Conservation (phyloP, 2,888 invertebrate species). For the Platycnemis pennipes region DNA sequence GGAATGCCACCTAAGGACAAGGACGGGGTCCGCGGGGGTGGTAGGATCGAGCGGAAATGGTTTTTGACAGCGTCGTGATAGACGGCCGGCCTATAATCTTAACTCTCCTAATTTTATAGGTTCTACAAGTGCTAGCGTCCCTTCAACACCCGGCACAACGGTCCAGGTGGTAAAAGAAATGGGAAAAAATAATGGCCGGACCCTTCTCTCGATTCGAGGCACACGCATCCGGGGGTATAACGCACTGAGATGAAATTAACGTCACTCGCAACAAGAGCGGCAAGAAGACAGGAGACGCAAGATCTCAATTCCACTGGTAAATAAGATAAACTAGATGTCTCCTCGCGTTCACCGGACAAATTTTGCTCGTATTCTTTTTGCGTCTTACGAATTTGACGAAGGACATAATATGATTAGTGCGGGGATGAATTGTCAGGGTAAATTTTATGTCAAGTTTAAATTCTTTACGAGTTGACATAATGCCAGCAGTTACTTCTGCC, state of each 20-base stretch:
- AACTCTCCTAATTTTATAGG: background rate
- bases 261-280: background rate
- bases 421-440: too few relatives aligned
- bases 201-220: background rate
- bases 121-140: background rate
- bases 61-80: background rate
- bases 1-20: background rate
- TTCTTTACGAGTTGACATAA: too few relatives aligned
- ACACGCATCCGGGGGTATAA: background rate
- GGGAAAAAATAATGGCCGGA: background rate
- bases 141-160: background rate
- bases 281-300: background rate
- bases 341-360: background rate
- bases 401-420: too few relatives aligned
- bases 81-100: background rate
- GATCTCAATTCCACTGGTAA: background rate
- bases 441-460: too few relatives aligned
- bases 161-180: background rate
- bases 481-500: too few relatives aligned
- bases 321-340: background rate
- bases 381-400: too few relatives aligned
- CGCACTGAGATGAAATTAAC: background rate
- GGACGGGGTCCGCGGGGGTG: background rate
- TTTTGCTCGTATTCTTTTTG: background rate
- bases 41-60: background rate